Evolutionary conservation across 2,888 invertebrate genomes (phyloP), one percentile per base, ranked within the genome.

Genomic region (Thecocarcelia acutangulata): DNA sequence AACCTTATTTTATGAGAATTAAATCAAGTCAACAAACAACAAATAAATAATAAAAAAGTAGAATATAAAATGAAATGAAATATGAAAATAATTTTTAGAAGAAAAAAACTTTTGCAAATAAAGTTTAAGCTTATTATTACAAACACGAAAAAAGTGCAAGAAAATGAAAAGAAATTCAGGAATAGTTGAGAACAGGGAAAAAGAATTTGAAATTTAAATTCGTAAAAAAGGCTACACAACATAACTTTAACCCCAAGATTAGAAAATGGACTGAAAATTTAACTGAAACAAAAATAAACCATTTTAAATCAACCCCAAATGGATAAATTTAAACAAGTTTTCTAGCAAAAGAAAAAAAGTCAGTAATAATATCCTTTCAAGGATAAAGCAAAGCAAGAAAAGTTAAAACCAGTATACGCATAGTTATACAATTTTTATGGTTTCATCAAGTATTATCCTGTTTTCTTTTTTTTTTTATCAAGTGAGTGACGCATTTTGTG

Each of bases 401-500:
- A 46, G 15, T 12, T 59, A 44, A 59, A 72, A 59, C 59, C 70
- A 59, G 40, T 37, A 42, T 58, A 66, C 68, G 75, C 63, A 61
- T 72, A 72, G 64, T 66, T 59, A 56, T 54, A 76, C 17, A 70
- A 72, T 40, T 80, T 80, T 59, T 80, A 80, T 80, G 80, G 80
- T 80, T 80, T 80, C 80, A 80, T 72, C 59, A 56, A 58, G 66
- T 61, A 59, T 76, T 80, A 70, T 75, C 46, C 75, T 80, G 46
- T 61, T 59, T 54, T 28, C 17, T 56, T 46, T 75, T 61, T 48
- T 13, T 40, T 37, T 21, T n/a, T 11, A n/a, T 1, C 42, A 68
- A 46, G n/a, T 37, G 33, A 37, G 15, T 63, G 54, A 59, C 40
- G 56, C 56, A 64, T 28, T n/a, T n/a, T 58, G 33, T 58, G 40